phyloP scores from a whole-genome alignment of 1,140 invertebrate species.

The Micrasema longulum region DNA sequence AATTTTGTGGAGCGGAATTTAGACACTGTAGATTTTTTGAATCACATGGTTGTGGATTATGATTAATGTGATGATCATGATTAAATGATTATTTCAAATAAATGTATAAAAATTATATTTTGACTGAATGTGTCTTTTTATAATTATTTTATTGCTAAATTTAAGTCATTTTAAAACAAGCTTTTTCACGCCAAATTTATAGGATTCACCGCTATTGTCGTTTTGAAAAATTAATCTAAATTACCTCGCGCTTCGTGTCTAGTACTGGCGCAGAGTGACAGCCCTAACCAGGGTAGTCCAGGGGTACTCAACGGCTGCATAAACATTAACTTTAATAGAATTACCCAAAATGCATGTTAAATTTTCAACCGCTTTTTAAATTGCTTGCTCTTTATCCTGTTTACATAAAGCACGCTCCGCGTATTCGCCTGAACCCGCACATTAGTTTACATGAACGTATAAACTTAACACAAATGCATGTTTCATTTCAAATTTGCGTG shows the following conservation, averaged over 20 bases:
- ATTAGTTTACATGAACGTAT: not conserved
- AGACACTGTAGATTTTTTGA: too few relatives aligned
- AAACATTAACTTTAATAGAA: conserved; percentile 53
- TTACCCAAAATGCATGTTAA: conserved; percentile 53
- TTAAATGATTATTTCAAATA: too few relatives aligned
- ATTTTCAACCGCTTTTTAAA: conserved; percentile 50
- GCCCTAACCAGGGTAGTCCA: conserved; percentile 14
- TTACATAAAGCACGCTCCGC: conserved; percentile 15
- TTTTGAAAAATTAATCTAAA: conserved; percentile 22
- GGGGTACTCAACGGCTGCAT: conserved; percentile 9
- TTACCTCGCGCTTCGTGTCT: not conserved
- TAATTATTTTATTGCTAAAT: too few relatives aligned
- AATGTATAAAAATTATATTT: too few relatives aligned
- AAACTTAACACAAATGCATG: conserved; percentile 2
- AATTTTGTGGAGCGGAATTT: too few relatives aligned
- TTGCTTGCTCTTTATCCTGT: conserved; percentile 44
- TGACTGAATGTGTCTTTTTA: too few relatives aligned
- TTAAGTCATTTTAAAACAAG: too few relatives aligned
- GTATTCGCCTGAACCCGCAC: not conserved
- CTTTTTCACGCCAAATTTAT: too few relatives aligned
- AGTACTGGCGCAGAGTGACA: not conserved
- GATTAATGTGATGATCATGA: too few relatives aligned
- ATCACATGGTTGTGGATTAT: too few relatives aligned
- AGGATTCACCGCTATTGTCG: not conserved
- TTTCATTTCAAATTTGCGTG: too few relatives aligned